These are phyloP conservation scores for Fragum sueziense DNA, from an alignment of 2,888 invertebrate species.

Conservation along the genomic window DNA sequence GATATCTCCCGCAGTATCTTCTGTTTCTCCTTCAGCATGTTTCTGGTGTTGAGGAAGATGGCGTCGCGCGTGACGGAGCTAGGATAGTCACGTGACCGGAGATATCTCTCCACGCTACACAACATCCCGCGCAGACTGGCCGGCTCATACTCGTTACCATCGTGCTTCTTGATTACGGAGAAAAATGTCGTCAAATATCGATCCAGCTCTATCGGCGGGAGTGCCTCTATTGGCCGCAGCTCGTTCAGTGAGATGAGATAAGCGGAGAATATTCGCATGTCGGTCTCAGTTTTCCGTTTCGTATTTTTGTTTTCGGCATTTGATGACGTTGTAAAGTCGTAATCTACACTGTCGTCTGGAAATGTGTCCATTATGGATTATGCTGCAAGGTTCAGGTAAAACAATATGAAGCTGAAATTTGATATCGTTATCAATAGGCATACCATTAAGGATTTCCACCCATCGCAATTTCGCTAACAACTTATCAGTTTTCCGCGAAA, in stretches of 20 bases:
- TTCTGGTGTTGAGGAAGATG: constrained; percentile 71
- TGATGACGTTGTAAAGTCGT: constrained; percentile 11
- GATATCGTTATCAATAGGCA: too few relatives aligned
- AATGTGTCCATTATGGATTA: neutral
- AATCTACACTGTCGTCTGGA: constrained; percentile 16
- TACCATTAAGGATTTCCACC: too few relatives aligned
- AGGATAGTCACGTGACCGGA: constrained; percentile 70
- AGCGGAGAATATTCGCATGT: constrained; percentile 73
- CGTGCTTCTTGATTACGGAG: constrained; percentile 73
- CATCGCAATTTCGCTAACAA: too few relatives aligned
- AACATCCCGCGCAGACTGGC: constrained; percentile 76
- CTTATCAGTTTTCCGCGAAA: too few relatives aligned
- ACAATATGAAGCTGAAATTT: too few relatives aligned
- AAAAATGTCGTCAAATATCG: constrained; percentile 74
- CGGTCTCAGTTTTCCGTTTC: constrained; percentile 75
- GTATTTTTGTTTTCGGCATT: constrained; percentile 73
- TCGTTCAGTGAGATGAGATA: constrained; percentile 71
- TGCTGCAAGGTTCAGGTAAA: too few relatives aligned
- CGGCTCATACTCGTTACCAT: constrained; percentile 76
- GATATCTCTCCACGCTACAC: constrained; percentile 74
- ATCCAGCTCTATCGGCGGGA: constrained; percentile 72
- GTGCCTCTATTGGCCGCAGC: constrained; percentile 66
- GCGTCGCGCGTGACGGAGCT: constrained; percentile 71
- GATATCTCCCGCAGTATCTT: constrained; percentile 68
- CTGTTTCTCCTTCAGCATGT: constrained; percentile 72